phyloP scores from a whole-genome alignment of 2,888 invertebrate species.

The Drosophila testacea region DNA sequence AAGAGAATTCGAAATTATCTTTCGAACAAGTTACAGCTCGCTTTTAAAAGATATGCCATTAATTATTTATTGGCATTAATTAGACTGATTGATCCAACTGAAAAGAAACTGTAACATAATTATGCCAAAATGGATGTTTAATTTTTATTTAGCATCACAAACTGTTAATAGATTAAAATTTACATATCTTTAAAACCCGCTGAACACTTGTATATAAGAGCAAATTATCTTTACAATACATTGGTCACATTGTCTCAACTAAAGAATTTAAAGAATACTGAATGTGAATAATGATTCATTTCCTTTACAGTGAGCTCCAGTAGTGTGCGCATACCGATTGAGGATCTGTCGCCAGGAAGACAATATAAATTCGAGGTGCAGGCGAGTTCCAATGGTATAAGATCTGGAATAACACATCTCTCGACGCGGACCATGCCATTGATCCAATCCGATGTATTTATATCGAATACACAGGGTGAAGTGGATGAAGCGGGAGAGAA shows the following conservation, averaged over 20 bases:
- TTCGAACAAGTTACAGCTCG: too few relatives aligned
- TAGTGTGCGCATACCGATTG: conserved; percentile 89
- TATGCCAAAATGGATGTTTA: too few relatives aligned
- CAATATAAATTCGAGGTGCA: conserved; percentile 92
- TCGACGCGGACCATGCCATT: conserved; percentile 93
- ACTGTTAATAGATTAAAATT: too few relatives aligned
- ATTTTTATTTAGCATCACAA: too few relatives aligned
- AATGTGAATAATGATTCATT: neutral
- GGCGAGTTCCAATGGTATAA: conserved; percentile 92
- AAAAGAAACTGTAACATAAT: too few relatives aligned
- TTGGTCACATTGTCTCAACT: neutral
- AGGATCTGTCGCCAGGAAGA: conserved; percentile 91
- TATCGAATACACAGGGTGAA: conserved; percentile 90
- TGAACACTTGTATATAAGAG: too few relatives aligned
- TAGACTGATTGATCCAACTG: too few relatives aligned
- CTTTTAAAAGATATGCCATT: too few relatives aligned
- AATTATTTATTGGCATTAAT: too few relatives aligned
- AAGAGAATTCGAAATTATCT: too few relatives aligned
- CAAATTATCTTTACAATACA: neutral
- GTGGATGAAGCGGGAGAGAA: conserved; percentile 85
- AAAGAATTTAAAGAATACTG: neutral
- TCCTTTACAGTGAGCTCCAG: conserved; percentile 71
- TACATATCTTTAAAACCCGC: too few relatives aligned
- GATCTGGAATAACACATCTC: conserved; percentile 91
- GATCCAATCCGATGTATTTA: conserved; percentile 95